These are phyloP conservation scores for Hydropotes inermis DNA, from an alignment of 2,113 vertebrate species.

Conservation along the genomic window DNA sequence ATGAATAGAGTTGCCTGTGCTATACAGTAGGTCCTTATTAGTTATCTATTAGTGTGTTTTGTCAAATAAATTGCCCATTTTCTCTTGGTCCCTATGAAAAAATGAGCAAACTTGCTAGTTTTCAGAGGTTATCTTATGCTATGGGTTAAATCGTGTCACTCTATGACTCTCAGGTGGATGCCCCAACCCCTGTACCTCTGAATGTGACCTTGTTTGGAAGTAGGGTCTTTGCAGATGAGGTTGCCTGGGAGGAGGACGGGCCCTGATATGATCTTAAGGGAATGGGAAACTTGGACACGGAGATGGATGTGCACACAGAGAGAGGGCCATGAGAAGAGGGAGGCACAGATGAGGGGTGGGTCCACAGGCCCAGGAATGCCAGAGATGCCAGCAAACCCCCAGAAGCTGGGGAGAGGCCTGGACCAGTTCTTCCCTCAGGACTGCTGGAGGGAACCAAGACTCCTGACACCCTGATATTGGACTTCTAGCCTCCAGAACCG, in stretches of 20 bases:
- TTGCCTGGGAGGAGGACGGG: no score
- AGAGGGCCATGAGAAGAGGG: neutral
- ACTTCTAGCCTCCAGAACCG: neutral
- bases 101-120: neutral
- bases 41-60: neutral
- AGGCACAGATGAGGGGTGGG: neutral
- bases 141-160: neutral
- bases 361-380: neutral
- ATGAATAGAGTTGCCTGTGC: neutral
- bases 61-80: neutral
- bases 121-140: neutral
- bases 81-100: neutral
- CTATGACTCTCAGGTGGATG: neutral
- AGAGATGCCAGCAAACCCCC: neutral
- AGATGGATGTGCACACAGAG: neutral
- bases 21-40: neutral
- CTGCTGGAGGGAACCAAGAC: no score
- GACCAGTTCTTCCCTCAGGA: neutral
- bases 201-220: neutral
- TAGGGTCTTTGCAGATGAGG: neutral
- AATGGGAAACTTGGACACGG: neutral
- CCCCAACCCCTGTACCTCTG: neutral
- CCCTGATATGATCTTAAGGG: neutral
- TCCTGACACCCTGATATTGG: neutral
- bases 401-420: neutral